A percentile compares a stretch with the other conserved stretches of the same genome.
Evolutionary conservation across 2,113 vertebrate species (phyloP).

Genomic region (Craseonycteris thonglongyai): DNA sequence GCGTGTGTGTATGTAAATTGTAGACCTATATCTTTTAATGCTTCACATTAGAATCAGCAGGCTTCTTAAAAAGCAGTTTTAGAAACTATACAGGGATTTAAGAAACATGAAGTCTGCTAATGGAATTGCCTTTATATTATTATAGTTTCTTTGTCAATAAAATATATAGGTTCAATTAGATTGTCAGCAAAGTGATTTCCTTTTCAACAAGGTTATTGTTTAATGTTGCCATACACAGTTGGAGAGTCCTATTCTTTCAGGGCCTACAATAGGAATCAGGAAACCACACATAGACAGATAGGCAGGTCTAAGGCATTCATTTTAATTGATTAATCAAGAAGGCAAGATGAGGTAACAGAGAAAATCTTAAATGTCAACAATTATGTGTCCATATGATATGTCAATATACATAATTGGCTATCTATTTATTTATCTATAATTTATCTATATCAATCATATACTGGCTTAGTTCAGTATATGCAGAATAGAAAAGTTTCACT

Average conservation of each 20-base stretch:
- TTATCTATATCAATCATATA: not conserved
- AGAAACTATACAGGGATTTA: not conserved
- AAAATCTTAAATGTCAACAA: not conserved
- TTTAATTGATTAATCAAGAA: not conserved
- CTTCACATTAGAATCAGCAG: not conserved
- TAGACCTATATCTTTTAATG: not conserved
- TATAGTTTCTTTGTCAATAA: not conserved
- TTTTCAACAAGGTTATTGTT: not conserved
- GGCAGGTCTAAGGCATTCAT: not conserved
- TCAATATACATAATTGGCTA: not conserved
- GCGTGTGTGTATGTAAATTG: not conserved
- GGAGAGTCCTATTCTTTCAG: not conserved
- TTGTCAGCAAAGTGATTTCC: not conserved
- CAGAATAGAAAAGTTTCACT: not conserved
- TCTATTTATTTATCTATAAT: not conserved
- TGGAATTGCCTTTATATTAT: not conserved
- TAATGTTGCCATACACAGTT: not conserved
- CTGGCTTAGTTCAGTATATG: not conserved
- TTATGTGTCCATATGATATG: not conserved
- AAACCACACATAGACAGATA: not conserved
- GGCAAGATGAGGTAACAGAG: not conserved
- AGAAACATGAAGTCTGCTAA: not conserved
- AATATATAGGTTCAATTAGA: not conserved
- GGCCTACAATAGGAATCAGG: not conserved
- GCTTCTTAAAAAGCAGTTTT: not conserved